Base-by-base conservation (phyloP, 2,797 vertebrate species). In the Anguilla marmorata region DNA sequence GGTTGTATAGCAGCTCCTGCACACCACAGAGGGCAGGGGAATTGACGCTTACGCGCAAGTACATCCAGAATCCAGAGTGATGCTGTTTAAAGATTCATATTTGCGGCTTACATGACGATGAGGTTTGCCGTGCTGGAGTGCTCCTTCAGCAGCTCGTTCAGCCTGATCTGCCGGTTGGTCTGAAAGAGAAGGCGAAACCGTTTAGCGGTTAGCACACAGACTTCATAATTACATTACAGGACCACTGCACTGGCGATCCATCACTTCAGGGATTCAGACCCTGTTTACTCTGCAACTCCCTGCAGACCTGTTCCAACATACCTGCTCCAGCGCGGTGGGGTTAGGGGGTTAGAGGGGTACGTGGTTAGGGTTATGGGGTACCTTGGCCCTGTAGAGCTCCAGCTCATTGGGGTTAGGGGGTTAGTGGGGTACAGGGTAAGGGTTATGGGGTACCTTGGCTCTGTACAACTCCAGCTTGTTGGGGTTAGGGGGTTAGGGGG, bases 101-200 rank as follows among this genome's bases (percentile, higher is more conserved):
- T 50, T 84, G 11, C 27, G 94, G 96, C 98, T 98, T 94, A 99
- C 98, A 99, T 98, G 94, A 99, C 98, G 92, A 99, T 99, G 94
- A 99, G 95, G 88, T 97, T 99, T 92, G 98, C 98, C 74, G 94
- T 93, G 93, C 93, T 96, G 80, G 98, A 99, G 92, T 99, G 97
- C 56, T 99, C 98, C 94, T 97, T 97, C 94, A 99, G 93, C 94
- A 99, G 95, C 93, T 99, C 98, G 16, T 99, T 99, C 94, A 99
- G 92, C 87, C 98, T 93, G 91, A 99, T 98, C 95, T 99, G 98
- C 82, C 98, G 96, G 45, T 98, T 96, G 37, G 96, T 97, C 98
- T 99, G 95, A 89, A 94, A 95, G 87, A 89, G 92, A 60, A 16
- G 1, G 14, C 1, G 14, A 14, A 87, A 0, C 90, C 45, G 16